A percentile compares a stretch with the other conserved stretches of the same genome.
Conservation (phyloP, 2,113 vertebrate genomes). For the Dasypus novemcinctus region DNA sequence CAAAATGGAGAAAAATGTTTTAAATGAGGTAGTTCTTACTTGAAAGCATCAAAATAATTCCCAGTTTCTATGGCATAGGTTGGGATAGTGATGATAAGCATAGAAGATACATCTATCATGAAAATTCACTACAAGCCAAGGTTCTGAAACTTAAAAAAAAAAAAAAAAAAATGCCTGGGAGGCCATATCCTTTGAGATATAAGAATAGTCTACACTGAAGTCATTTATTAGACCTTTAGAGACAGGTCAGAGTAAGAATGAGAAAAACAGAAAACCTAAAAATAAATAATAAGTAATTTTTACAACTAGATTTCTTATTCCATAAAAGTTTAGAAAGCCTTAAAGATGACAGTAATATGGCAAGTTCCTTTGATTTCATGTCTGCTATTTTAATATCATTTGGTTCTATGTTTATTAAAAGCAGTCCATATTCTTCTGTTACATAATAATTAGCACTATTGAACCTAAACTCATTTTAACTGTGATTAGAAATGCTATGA, state of each 20-base stretch:
- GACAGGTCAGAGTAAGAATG: background rate
- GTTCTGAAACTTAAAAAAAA: background rate
- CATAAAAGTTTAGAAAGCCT: background rate
- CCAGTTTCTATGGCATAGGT: background rate
- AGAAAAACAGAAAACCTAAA: conserved; percentile 14
- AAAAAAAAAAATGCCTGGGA: background rate
- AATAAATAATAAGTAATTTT: conserved; percentile 15
- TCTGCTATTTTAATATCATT: background rate
- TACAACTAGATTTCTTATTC: background rate
- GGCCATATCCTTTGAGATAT: background rate
- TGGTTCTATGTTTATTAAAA: conserved; percentile 1
- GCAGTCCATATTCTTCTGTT: background rate
- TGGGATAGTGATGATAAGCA: background rate
- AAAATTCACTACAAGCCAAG: background rate
- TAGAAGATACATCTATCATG: background rate
- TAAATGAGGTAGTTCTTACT: background rate
- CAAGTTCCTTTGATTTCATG: background rate
- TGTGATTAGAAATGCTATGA: background rate
- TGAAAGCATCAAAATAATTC: background rate
- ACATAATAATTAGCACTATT: background rate
- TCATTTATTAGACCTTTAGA: background rate
- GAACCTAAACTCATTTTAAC: background rate
- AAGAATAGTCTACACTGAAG: background rate
- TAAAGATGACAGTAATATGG: background rate
- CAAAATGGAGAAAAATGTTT: background rate